These are phyloP conservation scores for Plutomurus gul DNA, from an alignment of 1,140 invertebrate genomes.

Conservation along the genomic window DNA sequence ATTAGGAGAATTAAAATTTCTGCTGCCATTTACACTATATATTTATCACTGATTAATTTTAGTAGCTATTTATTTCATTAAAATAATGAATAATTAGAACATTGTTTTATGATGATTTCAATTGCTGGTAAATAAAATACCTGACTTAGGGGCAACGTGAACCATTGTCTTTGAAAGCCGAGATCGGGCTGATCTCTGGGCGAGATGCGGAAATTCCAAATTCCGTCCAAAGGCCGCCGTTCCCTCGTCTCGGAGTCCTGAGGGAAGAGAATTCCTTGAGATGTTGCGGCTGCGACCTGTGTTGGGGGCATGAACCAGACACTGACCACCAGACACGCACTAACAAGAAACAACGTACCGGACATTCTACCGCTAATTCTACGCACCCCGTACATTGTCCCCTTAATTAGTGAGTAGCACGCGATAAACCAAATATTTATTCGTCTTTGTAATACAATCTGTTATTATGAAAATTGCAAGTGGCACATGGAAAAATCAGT, in stretches of 20 bases:
- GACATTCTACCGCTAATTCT: too few relatives aligned
- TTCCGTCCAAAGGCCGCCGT: constrained; percentile 60
- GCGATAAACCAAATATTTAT: too few relatives aligned
- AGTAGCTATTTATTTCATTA: not conserved
- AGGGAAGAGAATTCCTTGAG: constrained; percentile 59
- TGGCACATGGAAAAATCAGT: too few relatives aligned
- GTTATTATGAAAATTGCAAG: too few relatives aligned
- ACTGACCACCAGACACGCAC: too few relatives aligned
- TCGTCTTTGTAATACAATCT: too few relatives aligned
- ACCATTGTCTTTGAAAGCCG: constrained; percentile 63
- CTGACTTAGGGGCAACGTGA: constrained; percentile 49
- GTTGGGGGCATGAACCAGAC: too few relatives aligned
- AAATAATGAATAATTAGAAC: not conserved
- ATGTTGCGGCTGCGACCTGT: not conserved
- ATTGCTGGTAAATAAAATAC: not conserved
- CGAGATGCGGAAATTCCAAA: constrained; percentile 63
- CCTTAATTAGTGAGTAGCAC: too few relatives aligned
- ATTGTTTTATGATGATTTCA: not conserved
- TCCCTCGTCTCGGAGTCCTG: constrained; percentile 60
- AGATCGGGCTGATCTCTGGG: constrained; percentile 56
- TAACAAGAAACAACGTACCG: too few relatives aligned
- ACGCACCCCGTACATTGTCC: too few relatives aligned
- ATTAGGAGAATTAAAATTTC: too few relatives aligned
- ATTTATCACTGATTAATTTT: not conserved
- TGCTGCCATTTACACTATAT: too few relatives aligned